Percentiles rank a stretch among this genome's conserved stretches.
These are phyloP conservation scores for Thamnophis elegans DNA, from an alignment of 2,797 vertebrate species.

Conservation along the genomic window DNA sequence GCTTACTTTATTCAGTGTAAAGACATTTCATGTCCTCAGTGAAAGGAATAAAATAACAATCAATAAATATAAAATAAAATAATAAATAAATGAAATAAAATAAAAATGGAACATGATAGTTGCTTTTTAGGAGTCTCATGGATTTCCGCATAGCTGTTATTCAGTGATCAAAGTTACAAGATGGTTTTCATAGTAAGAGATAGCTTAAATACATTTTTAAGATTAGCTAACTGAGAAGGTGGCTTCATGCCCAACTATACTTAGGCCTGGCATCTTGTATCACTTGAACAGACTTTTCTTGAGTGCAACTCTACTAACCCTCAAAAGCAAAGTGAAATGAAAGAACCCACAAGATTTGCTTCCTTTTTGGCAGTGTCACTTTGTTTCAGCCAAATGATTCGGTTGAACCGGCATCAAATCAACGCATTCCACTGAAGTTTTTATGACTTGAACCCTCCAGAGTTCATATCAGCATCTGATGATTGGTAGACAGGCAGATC, in stretches of 20 bases:
- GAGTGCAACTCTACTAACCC: slow-evolving; percentile 9
- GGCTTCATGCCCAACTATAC: slow-evolving; percentile 31
- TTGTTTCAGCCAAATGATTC: background rate
- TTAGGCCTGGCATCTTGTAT: background rate
- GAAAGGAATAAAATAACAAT: background rate
- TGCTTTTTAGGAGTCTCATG: background rate
- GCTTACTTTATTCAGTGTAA: background rate
- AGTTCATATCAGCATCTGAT: background rate
- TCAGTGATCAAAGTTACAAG: slow-evolving; percentile 34
- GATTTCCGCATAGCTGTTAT: slow-evolving; percentile 33
- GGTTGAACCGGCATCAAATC: background rate
- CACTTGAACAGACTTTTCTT: background rate
- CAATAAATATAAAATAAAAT: background rate
- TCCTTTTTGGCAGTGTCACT: background rate
- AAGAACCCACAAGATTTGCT: background rate
- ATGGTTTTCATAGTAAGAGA: slow-evolving; percentile 21
- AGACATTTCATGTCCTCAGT: background rate
- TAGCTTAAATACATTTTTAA: slow-evolving; percentile 27
- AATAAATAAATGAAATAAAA: background rate
- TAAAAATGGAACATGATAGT: background rate
- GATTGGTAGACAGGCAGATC: background rate
- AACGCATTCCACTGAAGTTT: background rate
- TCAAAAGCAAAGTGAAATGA: background rate
- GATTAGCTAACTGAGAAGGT: slow-evolving; percentile 43
- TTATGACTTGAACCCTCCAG: background rate